A percentile compares a stretch with the other conserved stretches of the same genome.
phyloP scores from a whole-genome alignment of 2,113 vertebrate species.

The Craseonycteris thonglongyai region DNA sequence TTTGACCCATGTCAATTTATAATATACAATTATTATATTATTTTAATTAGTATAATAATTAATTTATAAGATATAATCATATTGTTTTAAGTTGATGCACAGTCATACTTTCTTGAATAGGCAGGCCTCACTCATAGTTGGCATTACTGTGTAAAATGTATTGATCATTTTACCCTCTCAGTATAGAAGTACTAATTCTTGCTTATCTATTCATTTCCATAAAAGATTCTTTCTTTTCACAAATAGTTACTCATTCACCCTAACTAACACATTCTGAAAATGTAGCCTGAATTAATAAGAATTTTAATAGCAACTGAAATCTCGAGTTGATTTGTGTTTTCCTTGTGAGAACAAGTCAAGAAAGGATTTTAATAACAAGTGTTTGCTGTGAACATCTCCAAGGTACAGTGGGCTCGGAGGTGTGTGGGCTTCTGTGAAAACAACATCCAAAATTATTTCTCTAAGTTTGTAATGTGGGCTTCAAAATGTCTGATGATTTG shows the following conservation, averaged over 20 bases:
- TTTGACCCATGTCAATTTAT: background rate
- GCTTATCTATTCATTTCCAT: background rate
- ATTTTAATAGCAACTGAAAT: background rate
- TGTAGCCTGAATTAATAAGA: background rate
- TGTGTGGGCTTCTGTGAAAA: background rate
- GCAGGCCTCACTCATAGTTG: background rate
- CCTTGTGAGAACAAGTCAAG: background rate
- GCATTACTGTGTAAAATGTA: background rate
- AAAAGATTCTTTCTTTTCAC: background rate
- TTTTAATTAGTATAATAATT: background rate
- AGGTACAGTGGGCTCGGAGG: background rate
- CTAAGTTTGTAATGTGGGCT: background rate
- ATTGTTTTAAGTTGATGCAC: background rate
- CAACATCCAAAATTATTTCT: background rate
- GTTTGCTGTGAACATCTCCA: background rate
- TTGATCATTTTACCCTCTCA: background rate
- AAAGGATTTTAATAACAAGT: background rate
- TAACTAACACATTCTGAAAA: slow-evolving; percentile 13
- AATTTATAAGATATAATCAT: background rate
- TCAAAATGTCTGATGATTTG: background rate
- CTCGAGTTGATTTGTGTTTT: background rate
- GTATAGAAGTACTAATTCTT: background rate
- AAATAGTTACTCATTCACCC: background rate
- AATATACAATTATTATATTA: background rate
- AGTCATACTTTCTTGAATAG: background rate